Evolutionary conservation across 1,140 invertebrate species (phyloP), one percentile per base, ranked within the genome.

Genomic region (Myzus persicae): DNA sequence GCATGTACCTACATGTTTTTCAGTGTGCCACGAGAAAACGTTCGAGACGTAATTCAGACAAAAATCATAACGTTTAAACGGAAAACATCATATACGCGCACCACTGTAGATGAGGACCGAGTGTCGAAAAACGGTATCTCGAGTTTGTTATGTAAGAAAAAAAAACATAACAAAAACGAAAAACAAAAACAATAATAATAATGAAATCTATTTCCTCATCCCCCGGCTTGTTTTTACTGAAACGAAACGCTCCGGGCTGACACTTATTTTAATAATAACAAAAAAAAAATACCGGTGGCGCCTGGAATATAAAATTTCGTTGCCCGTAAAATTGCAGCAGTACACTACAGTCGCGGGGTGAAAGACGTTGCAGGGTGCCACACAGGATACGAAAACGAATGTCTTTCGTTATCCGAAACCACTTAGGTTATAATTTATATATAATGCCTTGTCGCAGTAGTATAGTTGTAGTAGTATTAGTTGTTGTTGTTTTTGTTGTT

Each of bases 331-430:
- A 51, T 85, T 85, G 46, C 40, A 76, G 14, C 59, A 76, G 59
- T 22, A 9, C 6, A 22, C 46, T 51, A 51, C 84, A n/a, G 4
- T 51, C 18, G n/a, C 31, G 54, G 40, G 46, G n/a, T 84, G 44
- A 85, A 54, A 36, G 26, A 40, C 36, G 46, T 36, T 24, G 31
- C 22, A 46, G 67, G 76, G 81, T 26, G 36, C 31, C 31, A 36
- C 24, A 85, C 22, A 82, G 81, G 22, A 93, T 84, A 31, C 81
- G 24, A 85, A 92, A 46, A 92, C 67, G 40, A 92, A 92, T 92
- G 76, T 92, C 91, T 92, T 44, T 93, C 81, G 91, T 93, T 93
- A 93, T 93, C 76, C 81, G 91, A 93, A 93, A 93, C 91, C 91
- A 93, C 91, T 93, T 93, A 85, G 46, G 91, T 93, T 84, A 54